Evolutionary conservation across 2,113 vertebrate species (phyloP).

Genomic region (Hemibagrus wyckioides): DNA sequence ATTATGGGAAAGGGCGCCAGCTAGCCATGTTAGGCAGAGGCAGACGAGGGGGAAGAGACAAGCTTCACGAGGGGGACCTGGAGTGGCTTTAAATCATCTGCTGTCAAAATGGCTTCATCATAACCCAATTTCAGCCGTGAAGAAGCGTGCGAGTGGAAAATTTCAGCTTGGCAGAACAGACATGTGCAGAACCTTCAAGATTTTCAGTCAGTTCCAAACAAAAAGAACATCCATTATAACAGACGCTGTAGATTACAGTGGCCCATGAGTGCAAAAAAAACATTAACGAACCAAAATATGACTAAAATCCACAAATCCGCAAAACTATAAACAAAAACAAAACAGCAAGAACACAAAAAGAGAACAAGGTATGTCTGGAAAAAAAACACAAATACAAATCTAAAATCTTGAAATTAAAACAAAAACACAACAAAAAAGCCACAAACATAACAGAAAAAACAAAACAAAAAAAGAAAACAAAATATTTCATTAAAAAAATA

Average conservation of each 20-base stretch:
- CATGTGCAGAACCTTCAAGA: not conserved
- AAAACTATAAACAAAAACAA: not conserved
- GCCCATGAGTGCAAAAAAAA: not conserved
- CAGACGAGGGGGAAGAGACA: conserved; percentile 46
- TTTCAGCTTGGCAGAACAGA: not conserved
- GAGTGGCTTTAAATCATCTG: conserved; percentile 13
- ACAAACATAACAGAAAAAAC: not conserved
- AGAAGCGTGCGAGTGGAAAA: not conserved
- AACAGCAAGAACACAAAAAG: not conserved
- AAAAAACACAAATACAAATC: too few relatives aligned
- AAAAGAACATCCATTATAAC: not conserved
- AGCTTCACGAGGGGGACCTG: conserved; percentile 56
- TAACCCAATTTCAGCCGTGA: not conserved
- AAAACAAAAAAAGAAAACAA: too few relatives aligned
- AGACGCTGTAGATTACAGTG: not conserved
- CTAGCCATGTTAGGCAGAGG: conserved; percentile 58
- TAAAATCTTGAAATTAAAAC: too few relatives aligned
- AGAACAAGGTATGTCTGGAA: too few relatives aligned
- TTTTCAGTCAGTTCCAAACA: not conserved
- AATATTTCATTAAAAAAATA: too few relatives aligned
- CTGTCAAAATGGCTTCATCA: conserved; percentile 9
- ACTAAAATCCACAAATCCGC: too few relatives aligned
- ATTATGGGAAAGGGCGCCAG: conserved; percentile 75
- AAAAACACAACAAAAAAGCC: not conserved
- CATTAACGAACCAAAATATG: not conserved